A percentile compares a stretch with the other conserved stretches of the same genome.
These are phyloP conservation scores for Ctenicera cuprea DNA, from an alignment of 2,888 invertebrate genomes.

Conservation along the genomic window DNA sequence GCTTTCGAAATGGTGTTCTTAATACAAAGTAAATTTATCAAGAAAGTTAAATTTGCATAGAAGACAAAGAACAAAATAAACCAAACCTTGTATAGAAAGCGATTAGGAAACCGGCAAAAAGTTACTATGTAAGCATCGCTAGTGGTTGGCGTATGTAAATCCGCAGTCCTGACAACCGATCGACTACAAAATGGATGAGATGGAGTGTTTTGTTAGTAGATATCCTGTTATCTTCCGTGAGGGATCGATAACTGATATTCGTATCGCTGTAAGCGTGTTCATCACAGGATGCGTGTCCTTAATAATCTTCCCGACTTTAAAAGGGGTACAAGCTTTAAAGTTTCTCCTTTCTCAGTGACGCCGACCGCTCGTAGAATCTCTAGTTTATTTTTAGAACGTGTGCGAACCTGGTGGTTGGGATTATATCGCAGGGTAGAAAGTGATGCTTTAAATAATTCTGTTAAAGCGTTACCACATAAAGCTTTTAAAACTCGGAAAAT, in stretches of 20 bases:
- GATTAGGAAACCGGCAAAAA: conserved; percentile 40
- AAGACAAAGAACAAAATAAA: conserved; percentile 30
- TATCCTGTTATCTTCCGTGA: conserved; percentile 61
- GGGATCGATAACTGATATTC: conserved; percentile 61
- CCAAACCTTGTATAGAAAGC: conserved; percentile 21
- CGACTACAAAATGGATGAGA: conserved; percentile 59
- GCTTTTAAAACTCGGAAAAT: conserved; percentile 1
- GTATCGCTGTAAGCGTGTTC: conserved; percentile 51
- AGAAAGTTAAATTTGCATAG: conserved; percentile 30
- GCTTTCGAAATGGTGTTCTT: neutral
- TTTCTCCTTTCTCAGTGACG: conserved; percentile 16
- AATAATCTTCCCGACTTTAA: conserved; percentile 43
- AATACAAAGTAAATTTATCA: conserved; percentile 29
- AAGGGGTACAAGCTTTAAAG: conserved; percentile 34
- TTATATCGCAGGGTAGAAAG: conserved; percentile 20
- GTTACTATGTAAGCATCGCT: conserved; percentile 48
- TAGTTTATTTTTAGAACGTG: conserved; percentile 33
- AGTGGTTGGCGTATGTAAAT: conserved; percentile 57
- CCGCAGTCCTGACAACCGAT: conserved; percentile 58
- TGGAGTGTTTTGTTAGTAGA: conserved; percentile 62
- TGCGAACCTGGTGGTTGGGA: conserved; percentile 20
- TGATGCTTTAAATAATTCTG: conserved; percentile 32
- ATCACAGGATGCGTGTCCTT: conserved; percentile 53
- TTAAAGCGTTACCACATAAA: conserved; percentile 16
- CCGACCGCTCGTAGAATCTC: conserved; percentile 23